Evolutionary conservation across 2,113 vertebrate species (phyloP).

Genomic region (Lepus timidus): DNA sequence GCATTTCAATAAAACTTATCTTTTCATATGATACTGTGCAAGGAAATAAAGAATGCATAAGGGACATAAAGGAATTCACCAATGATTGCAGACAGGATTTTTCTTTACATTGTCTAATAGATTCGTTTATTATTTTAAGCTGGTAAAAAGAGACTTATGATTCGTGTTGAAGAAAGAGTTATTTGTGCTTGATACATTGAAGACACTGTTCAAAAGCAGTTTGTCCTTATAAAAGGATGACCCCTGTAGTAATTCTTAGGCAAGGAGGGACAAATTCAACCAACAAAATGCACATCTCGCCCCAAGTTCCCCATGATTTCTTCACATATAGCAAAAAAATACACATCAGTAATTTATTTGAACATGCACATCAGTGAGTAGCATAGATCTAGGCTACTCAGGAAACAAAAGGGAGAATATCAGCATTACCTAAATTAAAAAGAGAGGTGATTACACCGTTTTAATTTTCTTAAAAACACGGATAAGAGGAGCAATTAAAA

Average conservation of each 20-base stretch:
- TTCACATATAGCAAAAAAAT: slow-evolving; percentile 84
- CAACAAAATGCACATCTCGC: slow-evolving; percentile 84
- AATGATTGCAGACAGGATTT: slow-evolving; percentile 84
- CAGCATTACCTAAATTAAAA: slow-evolving; percentile 83
- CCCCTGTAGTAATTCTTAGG: slow-evolving; percentile 84
- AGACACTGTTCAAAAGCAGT: slow-evolving; percentile 85
- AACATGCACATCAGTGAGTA: slow-evolving; percentile 83
- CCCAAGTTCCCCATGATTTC: slow-evolving; percentile 83
- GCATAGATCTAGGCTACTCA: slow-evolving; percentile 74
- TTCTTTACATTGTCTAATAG: slow-evolving; percentile 85
- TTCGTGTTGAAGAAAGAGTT: slow-evolving; percentile 86
- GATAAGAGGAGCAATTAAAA: slow-evolving; percentile 84
- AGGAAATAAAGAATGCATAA: slow-evolving; percentile 42
- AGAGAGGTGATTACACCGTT: slow-evolving; percentile 81
- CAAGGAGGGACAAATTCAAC: slow-evolving; percentile 85
- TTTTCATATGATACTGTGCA: slow-evolving; percentile 24
- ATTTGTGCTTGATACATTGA: slow-evolving; percentile 86
- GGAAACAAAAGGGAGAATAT: slow-evolving; percentile 81
- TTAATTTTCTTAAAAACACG: slow-evolving; percentile 83
- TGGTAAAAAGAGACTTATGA: slow-evolving; percentile 86
- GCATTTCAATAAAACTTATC: slow-evolving; percentile 36
- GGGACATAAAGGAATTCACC: slow-evolving; percentile 71
- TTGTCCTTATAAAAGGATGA: slow-evolving; percentile 85
- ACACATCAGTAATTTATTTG: slow-evolving; percentile 83
- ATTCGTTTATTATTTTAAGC: slow-evolving; percentile 84